Evolutionary conservation across 2,888 invertebrate genomes (phyloP).

Genomic region (Eretmocerus hayati): DNA sequence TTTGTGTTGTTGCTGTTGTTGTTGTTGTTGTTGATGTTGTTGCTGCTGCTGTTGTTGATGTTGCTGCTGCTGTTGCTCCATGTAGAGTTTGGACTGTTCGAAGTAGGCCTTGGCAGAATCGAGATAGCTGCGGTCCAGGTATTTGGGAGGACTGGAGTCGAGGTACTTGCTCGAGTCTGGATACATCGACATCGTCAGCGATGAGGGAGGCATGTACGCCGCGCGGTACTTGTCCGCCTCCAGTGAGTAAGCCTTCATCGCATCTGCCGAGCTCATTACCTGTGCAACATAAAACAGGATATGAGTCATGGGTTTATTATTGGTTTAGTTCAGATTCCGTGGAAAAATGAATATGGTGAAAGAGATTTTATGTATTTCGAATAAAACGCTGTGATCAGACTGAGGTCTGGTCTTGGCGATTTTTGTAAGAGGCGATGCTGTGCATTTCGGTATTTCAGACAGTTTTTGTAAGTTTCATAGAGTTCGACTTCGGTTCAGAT

Average conservation of each 20-base stretch:
- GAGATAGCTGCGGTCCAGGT: slow-evolving; percentile 60
- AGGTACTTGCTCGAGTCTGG: slow-evolving; percentile 63
- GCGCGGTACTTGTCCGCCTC: slow-evolving; percentile 71
- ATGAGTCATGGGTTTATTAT: too few relatives aligned
- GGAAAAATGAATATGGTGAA: too few relatives aligned
- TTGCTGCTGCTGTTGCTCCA: slow-evolving; percentile 54
- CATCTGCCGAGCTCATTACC: slow-evolving; percentile 64
- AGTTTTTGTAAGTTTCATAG: too few relatives aligned
- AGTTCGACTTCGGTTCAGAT: too few relatives aligned
- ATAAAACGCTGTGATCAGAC: too few relatives aligned
- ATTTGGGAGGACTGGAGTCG: slow-evolving; percentile 53
- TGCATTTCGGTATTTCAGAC: too few relatives aligned
- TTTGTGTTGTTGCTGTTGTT: slow-evolving; percentile 8
- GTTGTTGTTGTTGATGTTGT: slow-evolving; percentile 3
- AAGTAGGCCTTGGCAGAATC: slow-evolving; percentile 72
- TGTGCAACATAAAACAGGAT: too few relatives aligned
- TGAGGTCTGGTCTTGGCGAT: too few relatives aligned
- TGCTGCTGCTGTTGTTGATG: slow-evolving; percentile 1
- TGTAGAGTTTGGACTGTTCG: slow-evolving; percentile 64
- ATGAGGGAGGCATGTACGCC: slow-evolving; percentile 59
- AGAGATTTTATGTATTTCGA: too few relatives aligned
- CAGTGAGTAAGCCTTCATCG: slow-evolving; percentile 72
- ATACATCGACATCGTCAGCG: slow-evolving; percentile 65
- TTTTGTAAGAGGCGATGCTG: too few relatives aligned
- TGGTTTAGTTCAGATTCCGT: too few relatives aligned